A percentile compares a stretch with the other conserved stretches of the same genome.
phyloP scores from a whole-genome alignment of 2,113 vertebrate genomes.

The Apteryx owenii region DNA sequence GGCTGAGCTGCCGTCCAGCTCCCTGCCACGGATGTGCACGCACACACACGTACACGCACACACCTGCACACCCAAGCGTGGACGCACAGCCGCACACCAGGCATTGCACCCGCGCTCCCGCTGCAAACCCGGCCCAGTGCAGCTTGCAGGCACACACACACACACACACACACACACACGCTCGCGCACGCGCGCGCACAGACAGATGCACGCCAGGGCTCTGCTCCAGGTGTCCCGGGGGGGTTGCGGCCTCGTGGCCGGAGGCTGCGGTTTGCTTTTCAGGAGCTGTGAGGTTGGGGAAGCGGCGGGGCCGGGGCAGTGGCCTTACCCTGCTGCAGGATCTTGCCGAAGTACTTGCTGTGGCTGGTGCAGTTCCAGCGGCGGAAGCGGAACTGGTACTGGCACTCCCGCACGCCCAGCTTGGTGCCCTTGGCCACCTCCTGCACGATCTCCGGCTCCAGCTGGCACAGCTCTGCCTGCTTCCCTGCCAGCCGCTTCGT shows the following conservation, averaged over 20 bases:
- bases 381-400: constrained; percentile 95
- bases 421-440: constrained; percentile 94
- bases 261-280: background rate
- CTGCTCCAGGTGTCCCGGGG: background rate
- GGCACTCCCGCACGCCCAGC: constrained; percentile 93
- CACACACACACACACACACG: background rate
- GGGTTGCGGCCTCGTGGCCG: accelerated
- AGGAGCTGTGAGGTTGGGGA: background rate
- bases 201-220: background rate
- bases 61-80: background rate
- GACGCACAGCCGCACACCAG: no score
- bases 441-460: constrained; percentile 93
- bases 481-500: constrained; percentile 91
- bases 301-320: background rate
- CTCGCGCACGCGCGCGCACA: background rate
- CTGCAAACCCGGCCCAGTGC: no score
- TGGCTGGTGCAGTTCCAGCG: constrained; percentile 98
- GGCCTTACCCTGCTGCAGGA: constrained; percentile 95
- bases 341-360: constrained; percentile 96
- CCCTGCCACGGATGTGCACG: background rate
- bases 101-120: no score
- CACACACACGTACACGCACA: background rate
- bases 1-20: background rate
- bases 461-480: constrained; percentile 94
- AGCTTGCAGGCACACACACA: background rate